Conservation (phyloP, 1,140 invertebrate genomes). For the Macrosteles quadrilineatus region DNA sequence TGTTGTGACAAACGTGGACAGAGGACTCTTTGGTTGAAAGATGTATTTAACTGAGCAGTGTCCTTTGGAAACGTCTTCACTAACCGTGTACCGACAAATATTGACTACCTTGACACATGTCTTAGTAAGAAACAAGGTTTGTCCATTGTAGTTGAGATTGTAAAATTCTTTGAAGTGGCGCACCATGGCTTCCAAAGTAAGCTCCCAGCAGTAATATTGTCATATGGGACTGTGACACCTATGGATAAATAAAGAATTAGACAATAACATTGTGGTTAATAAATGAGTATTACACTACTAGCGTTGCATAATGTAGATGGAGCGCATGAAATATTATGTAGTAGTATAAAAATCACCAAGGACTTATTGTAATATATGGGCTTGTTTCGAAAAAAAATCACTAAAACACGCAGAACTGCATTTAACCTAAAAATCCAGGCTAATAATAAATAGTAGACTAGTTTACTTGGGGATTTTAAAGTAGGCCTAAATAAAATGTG, state of each 20-base stretch:
- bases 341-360: too few relatives aligned
- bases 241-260: background rate
- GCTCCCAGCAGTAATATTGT: background rate
- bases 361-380: too few relatives aligned
- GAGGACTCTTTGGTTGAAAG: constrained; percentile 11
- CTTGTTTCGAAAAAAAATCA: too few relatives aligned
- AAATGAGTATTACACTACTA: too few relatives aligned
- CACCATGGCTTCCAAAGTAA: background rate
- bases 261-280: too few relatives aligned
- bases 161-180: background rate
- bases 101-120: constrained; percentile 41
- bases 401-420: too few relatives aligned
- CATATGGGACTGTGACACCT: background rate
- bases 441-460: too few relatives aligned
- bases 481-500: too few relatives aligned
- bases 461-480: too few relatives aligned
- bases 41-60: constrained; percentile 9
- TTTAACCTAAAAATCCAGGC: too few relatives aligned
- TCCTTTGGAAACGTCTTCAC: background rate
- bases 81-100: constrained; percentile 36
- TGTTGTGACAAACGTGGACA: constrained; percentile 12
- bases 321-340: too few relatives aligned
- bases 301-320: too few relatives aligned
- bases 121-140: constrained; percentile 4
- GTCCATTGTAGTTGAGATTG: background rate